These are phyloP conservation scores for Alviniconcha strummeri DNA, from an alignment of 2,888 invertebrate species.

Conservation along the genomic window DNA sequence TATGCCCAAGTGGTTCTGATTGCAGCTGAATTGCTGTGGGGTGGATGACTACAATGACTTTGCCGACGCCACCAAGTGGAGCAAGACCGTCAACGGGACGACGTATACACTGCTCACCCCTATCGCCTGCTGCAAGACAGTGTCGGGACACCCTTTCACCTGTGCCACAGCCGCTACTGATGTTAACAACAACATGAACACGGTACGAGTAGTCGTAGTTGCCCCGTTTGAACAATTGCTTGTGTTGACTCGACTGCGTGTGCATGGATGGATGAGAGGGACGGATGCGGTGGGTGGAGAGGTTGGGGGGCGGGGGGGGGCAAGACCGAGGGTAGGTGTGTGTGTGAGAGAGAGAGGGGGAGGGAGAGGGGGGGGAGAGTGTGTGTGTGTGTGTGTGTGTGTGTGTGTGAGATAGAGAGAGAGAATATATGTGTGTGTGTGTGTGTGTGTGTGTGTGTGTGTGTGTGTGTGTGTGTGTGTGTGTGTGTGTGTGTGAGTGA, in stretches of 20 bases:
- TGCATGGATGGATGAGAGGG: neutral
- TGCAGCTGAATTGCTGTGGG: conserved; percentile 17
- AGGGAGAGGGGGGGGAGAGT: neutral
- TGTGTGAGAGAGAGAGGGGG: neutral
- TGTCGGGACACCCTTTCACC: neutral
- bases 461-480: too few relatives aligned
- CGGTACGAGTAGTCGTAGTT: neutral
- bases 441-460: too few relatives aligned
- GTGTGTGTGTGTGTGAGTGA: neutral
- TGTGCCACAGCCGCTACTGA: neutral
- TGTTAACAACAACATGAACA: neutral
- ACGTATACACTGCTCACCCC: neutral
- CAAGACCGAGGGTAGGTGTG: neutral
- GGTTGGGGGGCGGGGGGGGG: neutral
- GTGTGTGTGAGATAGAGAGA: too few relatives aligned
- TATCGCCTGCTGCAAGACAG: conserved; percentile 14
- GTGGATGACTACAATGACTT: conserved; percentile 14
- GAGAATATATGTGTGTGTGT: neutral
- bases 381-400: too few relatives aligned
- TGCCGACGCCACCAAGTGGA: neutral
- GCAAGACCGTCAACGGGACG: neutral
- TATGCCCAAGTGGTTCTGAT: too few relatives aligned
- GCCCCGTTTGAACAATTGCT: neutral
- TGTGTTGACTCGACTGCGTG: neutral
- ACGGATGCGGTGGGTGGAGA: neutral